These are phyloP conservation scores for Falco punctatus DNA, from an alignment of 2,113 vertebrate species.

Conservation along the genomic window DNA sequence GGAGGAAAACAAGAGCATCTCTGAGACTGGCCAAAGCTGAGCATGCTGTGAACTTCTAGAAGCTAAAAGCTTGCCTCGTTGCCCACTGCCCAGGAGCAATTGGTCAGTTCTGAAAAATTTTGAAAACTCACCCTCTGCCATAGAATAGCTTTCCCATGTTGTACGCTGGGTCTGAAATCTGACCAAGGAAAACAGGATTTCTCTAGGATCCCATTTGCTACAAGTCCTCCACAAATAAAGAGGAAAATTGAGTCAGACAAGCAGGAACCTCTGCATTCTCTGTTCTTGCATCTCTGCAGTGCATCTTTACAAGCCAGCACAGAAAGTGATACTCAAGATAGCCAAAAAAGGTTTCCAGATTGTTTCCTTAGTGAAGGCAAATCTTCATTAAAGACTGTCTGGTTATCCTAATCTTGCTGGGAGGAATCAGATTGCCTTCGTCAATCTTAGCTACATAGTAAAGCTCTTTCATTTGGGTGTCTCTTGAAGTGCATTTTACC, in stretches of 20 bases:
- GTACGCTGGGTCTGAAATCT: background rate
- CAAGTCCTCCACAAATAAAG: background rate
- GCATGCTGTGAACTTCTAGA: background rate
- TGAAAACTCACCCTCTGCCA: background rate
- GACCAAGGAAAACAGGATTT: background rate
- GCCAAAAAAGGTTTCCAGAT: background rate
- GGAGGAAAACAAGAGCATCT: background rate
- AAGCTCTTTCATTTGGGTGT: slow-evolving; percentile 21
- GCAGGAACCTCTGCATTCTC: background rate
- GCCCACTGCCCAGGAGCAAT: background rate
- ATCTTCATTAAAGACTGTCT: background rate
- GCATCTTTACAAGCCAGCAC: background rate
- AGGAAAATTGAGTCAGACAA: background rate
- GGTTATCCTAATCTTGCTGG: background rate
- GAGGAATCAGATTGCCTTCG: slow-evolving; percentile 1
- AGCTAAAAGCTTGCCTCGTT: background rate
- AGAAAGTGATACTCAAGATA: background rate
- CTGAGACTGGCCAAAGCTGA: background rate
- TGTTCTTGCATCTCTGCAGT: background rate
- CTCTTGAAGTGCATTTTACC: background rate
- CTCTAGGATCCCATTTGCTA: background rate
- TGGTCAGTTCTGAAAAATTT: background rate
- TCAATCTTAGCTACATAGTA: background rate
- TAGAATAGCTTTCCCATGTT: background rate
- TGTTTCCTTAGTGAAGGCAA: background rate